Conservation (phyloP, 2,888 invertebrate species). For the Chirona hameri region DNA sequence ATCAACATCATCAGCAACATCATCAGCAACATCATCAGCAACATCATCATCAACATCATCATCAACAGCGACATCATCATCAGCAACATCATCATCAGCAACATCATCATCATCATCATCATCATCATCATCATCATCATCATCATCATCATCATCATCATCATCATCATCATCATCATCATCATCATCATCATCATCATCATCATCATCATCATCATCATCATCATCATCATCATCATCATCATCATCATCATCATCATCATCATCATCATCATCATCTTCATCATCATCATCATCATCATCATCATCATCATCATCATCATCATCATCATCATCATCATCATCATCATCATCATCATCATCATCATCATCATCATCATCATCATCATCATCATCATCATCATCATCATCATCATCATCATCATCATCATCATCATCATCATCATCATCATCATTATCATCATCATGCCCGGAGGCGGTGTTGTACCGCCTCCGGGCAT, state of each 20-base stretch:
- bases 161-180: constrained; percentile 22
- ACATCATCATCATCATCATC: too few species aligned
- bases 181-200: constrained; percentile 22
- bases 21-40: too few species aligned
- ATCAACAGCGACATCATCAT: too few species aligned
- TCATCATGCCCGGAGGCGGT: too few species aligned
- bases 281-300: constrained; percentile 8
- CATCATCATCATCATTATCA: constrained; percentile 22
- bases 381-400: constrained; percentile 22
- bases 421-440: constrained; percentile 22
- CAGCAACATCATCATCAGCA: too few species aligned
- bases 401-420: constrained; percentile 22
- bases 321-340: not conserved
- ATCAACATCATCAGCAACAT: too few species aligned
- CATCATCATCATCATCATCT: constrained; percentile 9
- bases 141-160: constrained; percentile 22
- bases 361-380: constrained; percentile 7
- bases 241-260: constrained; percentile 22
- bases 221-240: constrained; percentile 22
- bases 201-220: constrained; percentile 22
- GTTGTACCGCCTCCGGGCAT: too few species aligned
- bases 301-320: constrained; percentile 23
- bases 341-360: not conserved
- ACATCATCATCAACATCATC: too few species aligned
- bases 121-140: too few species aligned